A percentile compares a stretch with the other conserved stretches of the same genome.
These are phyloP conservation scores for Nixonia krombeini DNA, from an alignment of 1,140 invertebrate species.

Conservation along the genomic window DNA sequence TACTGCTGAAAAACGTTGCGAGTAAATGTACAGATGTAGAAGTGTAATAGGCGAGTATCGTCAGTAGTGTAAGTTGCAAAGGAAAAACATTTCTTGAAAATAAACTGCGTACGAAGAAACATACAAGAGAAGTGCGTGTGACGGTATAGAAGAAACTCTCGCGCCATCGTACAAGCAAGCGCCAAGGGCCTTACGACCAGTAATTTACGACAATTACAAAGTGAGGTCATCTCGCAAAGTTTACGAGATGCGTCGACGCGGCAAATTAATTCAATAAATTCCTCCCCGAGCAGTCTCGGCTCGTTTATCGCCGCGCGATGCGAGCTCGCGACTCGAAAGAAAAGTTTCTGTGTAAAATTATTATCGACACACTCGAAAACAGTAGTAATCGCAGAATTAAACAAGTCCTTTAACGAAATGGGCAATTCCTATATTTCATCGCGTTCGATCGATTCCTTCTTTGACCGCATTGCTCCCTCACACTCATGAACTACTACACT, in stretches of 20 bases:
- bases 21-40: too few species aligned
- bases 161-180: conserved; percentile 39
- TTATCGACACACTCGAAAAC: conserved; percentile 24
- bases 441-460: conserved; percentile 14
- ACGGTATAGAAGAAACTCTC: conserved; percentile 22
- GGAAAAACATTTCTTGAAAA: too few species aligned
- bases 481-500: too few species aligned
- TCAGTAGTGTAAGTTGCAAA: too few species aligned
- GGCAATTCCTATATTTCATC: conserved; percentile 15
- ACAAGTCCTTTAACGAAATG: conserved; percentile 16
- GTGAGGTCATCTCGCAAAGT: conserved; percentile 70
- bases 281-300: conserved; percentile 55
- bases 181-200: conserved; percentile 49
- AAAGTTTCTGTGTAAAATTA: conserved; percentile 30
- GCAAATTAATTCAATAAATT: conserved; percentile 73
- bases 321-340: conserved; percentile 18
- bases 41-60: too few species aligned
- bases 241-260: conserved; percentile 70
- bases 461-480: too few species aligned
- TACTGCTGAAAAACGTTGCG: too few species aligned
- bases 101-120: conserved; percentile 12
- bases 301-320: conserved; percentile 39
- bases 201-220: conserved; percentile 72
- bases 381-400: conserved; percentile 17
- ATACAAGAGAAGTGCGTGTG: conserved; percentile 29